A percentile compares a stretch with the other conserved stretches of the same genome.
These are phyloP conservation scores for Eledona agricola DNA, from an alignment of 2,888 invertebrate genomes.

Conservation along the genomic window DNA sequence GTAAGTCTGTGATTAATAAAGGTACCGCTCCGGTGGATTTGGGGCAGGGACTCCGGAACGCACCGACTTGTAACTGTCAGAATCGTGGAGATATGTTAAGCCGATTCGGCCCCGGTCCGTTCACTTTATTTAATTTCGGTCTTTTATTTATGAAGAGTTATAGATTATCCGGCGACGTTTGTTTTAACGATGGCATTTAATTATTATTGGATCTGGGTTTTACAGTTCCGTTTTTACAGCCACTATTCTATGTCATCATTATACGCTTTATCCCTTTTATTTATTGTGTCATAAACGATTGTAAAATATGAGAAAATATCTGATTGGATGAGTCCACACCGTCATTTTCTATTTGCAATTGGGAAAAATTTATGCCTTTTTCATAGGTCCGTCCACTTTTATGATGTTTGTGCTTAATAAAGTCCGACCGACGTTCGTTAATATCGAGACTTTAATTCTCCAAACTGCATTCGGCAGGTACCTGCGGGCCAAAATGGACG, in stretches of 20 bases:
- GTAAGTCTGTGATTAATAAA: slow-evolving; percentile 32
- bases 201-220: slow-evolving; percentile 50
- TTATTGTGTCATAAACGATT: slow-evolving; percentile 52
- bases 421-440: slow-evolving; percentile 15
- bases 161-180: slow-evolving; percentile 52
- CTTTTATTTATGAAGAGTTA: slow-evolving; percentile 49
- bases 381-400: slow-evolving; percentile 28
- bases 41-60: slow-evolving; percentile 45
- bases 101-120: slow-evolving; percentile 48
- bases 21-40: slow-evolving; percentile 46
- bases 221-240: slow-evolving; percentile 49
- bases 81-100: slow-evolving; percentile 49
- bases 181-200: slow-evolving; percentile 51
- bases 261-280: slow-evolving; percentile 48
- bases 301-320: slow-evolving; percentile 51
- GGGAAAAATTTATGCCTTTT: slow-evolving; percentile 21
- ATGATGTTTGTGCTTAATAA: slow-evolving; percentile 23
- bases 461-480: slow-evolving; percentile 30
- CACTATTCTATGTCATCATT: slow-evolving; percentile 47
- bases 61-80: slow-evolving; percentile 50
- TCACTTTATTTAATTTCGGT: slow-evolving; percentile 48
- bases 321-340: slow-evolving; percentile 43
- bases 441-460: slow-evolving; percentile 8
- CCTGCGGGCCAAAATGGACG: slow-evolving; percentile 36
- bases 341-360: slow-evolving; percentile 27